Percentiles rank a stretch among this genome's conserved stretches.
Evolutionary conservation across 1,140 invertebrate species (phyloP).

Genomic region (Scaptomyza pallida): DNA sequence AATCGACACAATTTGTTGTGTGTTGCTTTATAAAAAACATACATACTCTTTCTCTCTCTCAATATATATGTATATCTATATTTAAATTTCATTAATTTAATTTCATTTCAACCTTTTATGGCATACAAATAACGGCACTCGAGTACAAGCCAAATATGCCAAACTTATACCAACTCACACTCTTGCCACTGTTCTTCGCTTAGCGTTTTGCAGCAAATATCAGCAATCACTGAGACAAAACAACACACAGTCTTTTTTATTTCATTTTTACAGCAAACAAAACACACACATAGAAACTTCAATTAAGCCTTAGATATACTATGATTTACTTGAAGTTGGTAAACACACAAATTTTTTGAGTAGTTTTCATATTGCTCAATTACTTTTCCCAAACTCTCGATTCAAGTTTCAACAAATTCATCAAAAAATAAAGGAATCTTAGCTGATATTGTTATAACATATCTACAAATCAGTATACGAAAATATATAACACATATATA

Average conservation of each 20-base stretch:
- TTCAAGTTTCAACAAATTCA: conserved; percentile 13
- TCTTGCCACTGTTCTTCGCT: conserved; percentile 64
- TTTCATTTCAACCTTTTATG: conserved; percentile 8
- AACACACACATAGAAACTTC: background rate
- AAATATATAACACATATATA: background rate
- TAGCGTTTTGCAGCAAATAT: conserved; percentile 65
- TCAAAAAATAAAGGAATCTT: conserved; percentile 7
- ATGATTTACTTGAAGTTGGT: conserved; percentile 5
- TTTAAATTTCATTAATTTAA: conserved; percentile 13
- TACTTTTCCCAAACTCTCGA: conserved; percentile 7
- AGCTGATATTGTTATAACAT: background rate
- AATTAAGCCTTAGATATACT: background rate
- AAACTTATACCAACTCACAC: conserved; percentile 19
- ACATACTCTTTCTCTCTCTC: background rate
- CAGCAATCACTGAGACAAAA: conserved; percentile 9
- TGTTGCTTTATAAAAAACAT: conserved; percentile 32
- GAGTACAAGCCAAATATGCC: conserved; percentile 21
- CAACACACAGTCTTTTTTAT: conserved; percentile 47
- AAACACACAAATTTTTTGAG: conserved; percentile 7
- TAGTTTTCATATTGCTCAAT: conserved; percentile 5
- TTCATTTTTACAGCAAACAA: conserved; percentile 37
- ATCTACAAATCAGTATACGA: background rate
- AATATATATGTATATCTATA: background rate
- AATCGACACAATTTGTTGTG: conserved; percentile 28
- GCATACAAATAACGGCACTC: conserved; percentile 20